Conservation (phyloP, 2,113 vertebrate species). For the Prionailurus bengalensis region DNA sequence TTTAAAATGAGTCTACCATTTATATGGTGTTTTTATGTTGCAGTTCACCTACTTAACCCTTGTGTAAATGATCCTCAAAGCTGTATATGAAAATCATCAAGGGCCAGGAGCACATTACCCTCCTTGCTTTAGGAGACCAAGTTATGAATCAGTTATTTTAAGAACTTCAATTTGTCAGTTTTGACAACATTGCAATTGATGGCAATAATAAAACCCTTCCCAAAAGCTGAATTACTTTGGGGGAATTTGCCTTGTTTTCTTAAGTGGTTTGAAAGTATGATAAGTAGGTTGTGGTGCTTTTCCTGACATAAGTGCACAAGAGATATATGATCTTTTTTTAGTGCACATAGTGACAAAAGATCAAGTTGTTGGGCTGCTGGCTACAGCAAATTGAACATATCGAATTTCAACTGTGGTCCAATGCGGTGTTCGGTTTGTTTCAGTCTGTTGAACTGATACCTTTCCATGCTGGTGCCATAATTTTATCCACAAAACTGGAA, state of each 20-base stretch:
- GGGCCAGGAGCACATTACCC: neutral
- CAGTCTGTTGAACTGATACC: constrained; percentile 33
- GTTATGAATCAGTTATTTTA: constrained; percentile 63
- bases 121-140: constrained; percentile 29
- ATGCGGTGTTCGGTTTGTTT: neutral
- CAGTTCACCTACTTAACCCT: neutral
- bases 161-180: constrained; percentile 64
- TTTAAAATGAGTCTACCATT: neutral
- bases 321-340: constrained; percentile 70
- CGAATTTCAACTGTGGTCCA: constrained; percentile 63
- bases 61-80: constrained; percentile 59
- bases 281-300: constrained; percentile 66
- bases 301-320: constrained; percentile 58
- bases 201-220: constrained; percentile 71
- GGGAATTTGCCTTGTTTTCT: constrained; percentile 68
- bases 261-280: constrained; percentile 77
- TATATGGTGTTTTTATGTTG: neutral
- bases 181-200: constrained; percentile 77
- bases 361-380: constrained; percentile 58
- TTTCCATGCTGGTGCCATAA: neutral
- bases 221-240: constrained; percentile 71
- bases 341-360: constrained; percentile 47
- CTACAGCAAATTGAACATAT: constrained; percentile 69
- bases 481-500: constrained; percentile 24
- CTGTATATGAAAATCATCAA: constrained; percentile 50